A percentile compares a stretch with the other conserved stretches of the same genome.
Conservation (phyloP, 2,113 vertebrate species). For the Clupea harengus region DNA sequence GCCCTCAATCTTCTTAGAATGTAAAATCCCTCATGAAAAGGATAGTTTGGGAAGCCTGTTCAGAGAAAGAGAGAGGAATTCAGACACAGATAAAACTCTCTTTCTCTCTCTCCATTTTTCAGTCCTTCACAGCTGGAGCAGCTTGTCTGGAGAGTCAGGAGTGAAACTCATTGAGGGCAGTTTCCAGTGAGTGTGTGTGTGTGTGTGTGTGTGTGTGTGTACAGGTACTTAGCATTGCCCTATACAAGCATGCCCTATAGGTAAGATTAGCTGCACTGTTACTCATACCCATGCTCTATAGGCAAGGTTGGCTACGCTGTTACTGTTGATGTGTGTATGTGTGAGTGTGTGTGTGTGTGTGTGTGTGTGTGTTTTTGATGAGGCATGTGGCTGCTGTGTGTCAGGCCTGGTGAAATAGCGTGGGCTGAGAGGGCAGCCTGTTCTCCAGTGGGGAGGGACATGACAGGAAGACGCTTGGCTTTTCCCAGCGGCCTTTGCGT, state of each 20-base stretch:
- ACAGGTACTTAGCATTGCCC: too few relatives aligned
- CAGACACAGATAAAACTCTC: neutral
- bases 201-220: constrained; percentile 2
- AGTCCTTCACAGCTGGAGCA: constrained; percentile 18
- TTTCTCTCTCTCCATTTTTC: too few relatives aligned
- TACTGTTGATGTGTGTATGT: neutral
- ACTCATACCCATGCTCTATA: too few relatives aligned
- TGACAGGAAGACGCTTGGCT: constrained; percentile 48
- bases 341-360: neutral
- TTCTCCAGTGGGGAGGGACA: constrained; percentile 53
- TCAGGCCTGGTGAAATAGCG: neutral
- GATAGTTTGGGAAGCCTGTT: constrained; percentile 29
- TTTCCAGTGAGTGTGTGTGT: constrained; percentile 14
- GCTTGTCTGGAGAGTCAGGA: constrained; percentile 12
- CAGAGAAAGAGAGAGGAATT: constrained; percentile 13
- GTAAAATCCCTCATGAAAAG: constrained; percentile 34
- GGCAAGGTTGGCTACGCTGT: neutral
- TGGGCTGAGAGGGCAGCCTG: constrained; percentile 39
- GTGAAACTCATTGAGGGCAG: neutral
- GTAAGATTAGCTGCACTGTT: neutral
- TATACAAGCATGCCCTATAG: too few relatives aligned
- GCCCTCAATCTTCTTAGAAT: constrained; percentile 29
- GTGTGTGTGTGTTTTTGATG: constrained; percentile 19
- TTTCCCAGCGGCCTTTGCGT: neutral
- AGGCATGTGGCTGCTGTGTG: constrained; percentile 24